Evolutionary conservation across 2,113 vertebrate species (phyloP).

Genomic region (Acanthisitta chloris): DNA sequence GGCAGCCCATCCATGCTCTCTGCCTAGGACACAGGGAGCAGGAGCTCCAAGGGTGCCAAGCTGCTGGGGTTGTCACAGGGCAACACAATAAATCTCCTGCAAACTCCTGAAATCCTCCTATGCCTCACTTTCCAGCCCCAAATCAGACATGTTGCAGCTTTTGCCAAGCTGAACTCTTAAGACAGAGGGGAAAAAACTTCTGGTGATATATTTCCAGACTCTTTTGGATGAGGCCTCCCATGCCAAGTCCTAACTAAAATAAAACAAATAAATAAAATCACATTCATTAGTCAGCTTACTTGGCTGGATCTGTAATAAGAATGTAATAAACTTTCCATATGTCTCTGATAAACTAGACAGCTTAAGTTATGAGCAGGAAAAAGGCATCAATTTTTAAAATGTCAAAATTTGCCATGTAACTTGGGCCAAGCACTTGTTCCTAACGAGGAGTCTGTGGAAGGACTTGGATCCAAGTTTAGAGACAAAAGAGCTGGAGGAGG

Average conservation of each 20-base stretch:
- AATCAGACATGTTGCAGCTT: not conserved
- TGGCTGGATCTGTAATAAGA: conserved; percentile 45
- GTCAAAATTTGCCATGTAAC: not conserved
- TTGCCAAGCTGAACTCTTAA: not conserved
- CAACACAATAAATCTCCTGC: not conserved
- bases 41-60: not conserved
- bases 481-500: not conserved
- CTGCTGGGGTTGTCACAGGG: not conserved
- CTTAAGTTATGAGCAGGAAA: conserved; percentile 46
- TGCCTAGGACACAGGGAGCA: fast-evolving
- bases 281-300: conserved; percentile 41
- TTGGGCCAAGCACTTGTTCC: conserved; percentile 43
- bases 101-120: not conserved
- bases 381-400: conserved; percentile 33
- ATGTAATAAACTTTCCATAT: conserved; percentile 61
- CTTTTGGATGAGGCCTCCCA: not conserved
- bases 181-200: not conserved
- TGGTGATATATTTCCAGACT: not conserved
- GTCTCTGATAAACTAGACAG: conserved; percentile 52
- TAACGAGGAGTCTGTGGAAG: not conserved
- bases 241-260: not conserved
- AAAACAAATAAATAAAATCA: not conserved
- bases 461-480: not conserved
- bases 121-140: not conserved
- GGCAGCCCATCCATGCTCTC: not conserved